Evolutionary conservation across 2,888 invertebrate species (phyloP).

Genomic region (Andrena dorsata): DNA sequence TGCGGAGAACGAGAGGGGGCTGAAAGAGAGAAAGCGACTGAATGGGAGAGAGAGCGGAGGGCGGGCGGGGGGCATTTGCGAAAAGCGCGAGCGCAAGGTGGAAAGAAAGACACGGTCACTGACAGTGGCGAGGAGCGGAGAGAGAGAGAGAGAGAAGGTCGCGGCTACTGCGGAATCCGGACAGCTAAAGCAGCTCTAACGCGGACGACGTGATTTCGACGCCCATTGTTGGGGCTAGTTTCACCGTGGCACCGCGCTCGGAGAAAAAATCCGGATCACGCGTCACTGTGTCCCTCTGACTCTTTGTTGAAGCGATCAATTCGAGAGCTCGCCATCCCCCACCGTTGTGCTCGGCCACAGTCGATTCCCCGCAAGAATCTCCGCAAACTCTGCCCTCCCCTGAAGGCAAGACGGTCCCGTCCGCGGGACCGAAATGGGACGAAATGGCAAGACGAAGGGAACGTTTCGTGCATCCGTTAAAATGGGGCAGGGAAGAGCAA

Average conservation of each 20-base stretch:
- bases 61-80: constrained; percentile 33
- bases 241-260: constrained; percentile 4
- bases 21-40: constrained; percentile 19
- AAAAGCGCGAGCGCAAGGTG: constrained; percentile 48
- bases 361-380: constrained; percentile 13
- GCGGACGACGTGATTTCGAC: constrained; percentile 32
- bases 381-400: not conserved
- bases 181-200: constrained; percentile 33
- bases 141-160: constrained; percentile 17
- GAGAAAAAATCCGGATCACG: constrained; percentile 26
- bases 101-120: constrained; percentile 39
- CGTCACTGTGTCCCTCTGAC: constrained; percentile 3
- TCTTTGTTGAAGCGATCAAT: constrained; percentile 9
- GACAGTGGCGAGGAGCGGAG: not conserved
- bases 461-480: not conserved
- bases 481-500: not conserved
- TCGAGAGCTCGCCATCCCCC: not conserved
- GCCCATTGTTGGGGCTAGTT: constrained; percentile 12
- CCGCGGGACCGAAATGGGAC: not conserved
- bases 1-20: constrained; percentile 7
- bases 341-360: not conserved
- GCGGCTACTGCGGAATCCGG: constrained; percentile 35
- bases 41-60: not conserved
- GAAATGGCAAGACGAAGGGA: not conserved
- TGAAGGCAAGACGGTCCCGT: not conserved